Evolutionary conservation across 2,113 vertebrate genomes (phyloP).

Genomic region (Caretta caretta): DNA sequence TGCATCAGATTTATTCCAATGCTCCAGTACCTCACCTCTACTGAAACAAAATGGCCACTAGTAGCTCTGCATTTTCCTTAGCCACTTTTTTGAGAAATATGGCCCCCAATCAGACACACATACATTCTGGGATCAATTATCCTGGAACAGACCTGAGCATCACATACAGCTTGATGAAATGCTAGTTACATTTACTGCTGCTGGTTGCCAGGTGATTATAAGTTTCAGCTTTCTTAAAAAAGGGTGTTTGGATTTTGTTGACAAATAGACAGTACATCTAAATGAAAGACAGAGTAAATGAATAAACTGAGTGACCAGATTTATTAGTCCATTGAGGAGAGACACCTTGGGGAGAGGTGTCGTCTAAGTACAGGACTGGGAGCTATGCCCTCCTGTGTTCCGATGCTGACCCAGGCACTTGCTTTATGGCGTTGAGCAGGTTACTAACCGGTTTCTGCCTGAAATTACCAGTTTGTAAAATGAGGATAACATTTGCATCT

Average conservation of each 20-base stretch:
- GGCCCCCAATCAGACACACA: constrained; percentile 57
- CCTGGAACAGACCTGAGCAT: constrained; percentile 47
- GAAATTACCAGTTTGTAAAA: background rate
- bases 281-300: background rate
- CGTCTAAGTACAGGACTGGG: background rate
- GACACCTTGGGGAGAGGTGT: background rate
- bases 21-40: background rate
- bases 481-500: background rate
- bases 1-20: background rate
- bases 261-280: background rate
- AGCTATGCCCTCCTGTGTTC: rapidly evolving
- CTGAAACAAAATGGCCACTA: background rate
- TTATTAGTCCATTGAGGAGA: background rate
- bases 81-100: constrained; percentile 38
- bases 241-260: background rate
- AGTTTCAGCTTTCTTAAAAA: background rate
- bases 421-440: background rate
- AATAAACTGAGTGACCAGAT: background rate
- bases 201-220: constrained; percentile 50
- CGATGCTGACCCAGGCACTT: background rate
- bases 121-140: constrained; percentile 43
- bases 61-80: background rate
- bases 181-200: background rate
- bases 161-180: constrained; percentile 12
- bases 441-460: background rate